These are phyloP conservation scores for Temnothorax nylanderi DNA, from an alignment of 1,140 invertebrate genomes.

Conservation along the genomic window DNA sequence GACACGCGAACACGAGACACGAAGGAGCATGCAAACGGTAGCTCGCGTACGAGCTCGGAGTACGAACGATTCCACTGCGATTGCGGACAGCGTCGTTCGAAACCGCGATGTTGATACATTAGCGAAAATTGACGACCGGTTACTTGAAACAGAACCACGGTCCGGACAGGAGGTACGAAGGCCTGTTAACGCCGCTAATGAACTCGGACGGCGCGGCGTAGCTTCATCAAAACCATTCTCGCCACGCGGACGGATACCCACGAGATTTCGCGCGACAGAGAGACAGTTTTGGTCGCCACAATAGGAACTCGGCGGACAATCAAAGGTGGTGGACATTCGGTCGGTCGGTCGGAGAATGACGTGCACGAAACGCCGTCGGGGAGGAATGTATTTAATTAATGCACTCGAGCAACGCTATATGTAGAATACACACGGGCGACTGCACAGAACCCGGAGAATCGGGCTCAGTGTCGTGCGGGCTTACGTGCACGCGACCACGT, in stretches of 20 bases:
- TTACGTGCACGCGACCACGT: background rate
- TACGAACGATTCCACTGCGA: background rate
- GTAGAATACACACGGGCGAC: conserved; percentile 5
- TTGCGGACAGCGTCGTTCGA: conserved; percentile 8
- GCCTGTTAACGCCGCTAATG: conserved; percentile 36
- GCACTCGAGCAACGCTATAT: conserved; percentile 21
- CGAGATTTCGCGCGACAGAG: conserved; percentile 31
- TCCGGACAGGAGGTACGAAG: conserved; percentile 12
- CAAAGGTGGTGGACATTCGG: conserved; percentile 65
- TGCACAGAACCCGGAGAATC: background rate
- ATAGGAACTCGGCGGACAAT: conserved; percentile 70
- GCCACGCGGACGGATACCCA: background rate
- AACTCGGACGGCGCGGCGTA: conserved; percentile 25
- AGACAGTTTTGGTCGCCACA: conserved; percentile 60
- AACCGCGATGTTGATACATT: conserved; percentile 11
- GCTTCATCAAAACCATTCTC: conserved; percentile 63
- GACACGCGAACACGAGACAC: conserved; percentile 39
- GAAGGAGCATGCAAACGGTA: background rate
- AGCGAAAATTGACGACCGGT: conserved; percentile 32
- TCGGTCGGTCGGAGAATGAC: background rate
- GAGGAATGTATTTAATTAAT: conserved; percentile 73
- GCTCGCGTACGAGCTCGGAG: background rate
- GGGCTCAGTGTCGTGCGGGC: background rate
- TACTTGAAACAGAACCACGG: background rate
- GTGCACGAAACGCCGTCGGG: background rate